phyloP scores from a whole-genome alignment of 2,797 vertebrate species.

The Brachyrhaphis roseni region DNA sequence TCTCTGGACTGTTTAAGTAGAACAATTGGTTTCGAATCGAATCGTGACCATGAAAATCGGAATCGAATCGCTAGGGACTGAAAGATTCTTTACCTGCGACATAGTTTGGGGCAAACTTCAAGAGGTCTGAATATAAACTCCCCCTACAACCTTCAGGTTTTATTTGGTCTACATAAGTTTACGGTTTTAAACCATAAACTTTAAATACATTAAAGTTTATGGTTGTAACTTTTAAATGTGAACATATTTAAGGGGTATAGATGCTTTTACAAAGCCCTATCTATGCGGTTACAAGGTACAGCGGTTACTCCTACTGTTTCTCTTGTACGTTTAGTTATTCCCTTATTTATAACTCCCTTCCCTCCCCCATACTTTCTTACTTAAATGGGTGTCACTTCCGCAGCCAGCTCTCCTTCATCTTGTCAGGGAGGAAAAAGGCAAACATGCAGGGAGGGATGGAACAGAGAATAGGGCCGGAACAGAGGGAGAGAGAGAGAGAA shows the following conservation, averaged over 20 bases:
- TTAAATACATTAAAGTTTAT: not conserved
- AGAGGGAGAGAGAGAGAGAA: conserved; percentile 5
- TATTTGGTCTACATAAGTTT: not conserved
- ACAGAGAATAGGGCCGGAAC: conserved; percentile 38
- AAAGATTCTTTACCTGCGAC: not conserved
- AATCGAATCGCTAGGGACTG: no score
- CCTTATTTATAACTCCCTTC: conserved; percentile 32
- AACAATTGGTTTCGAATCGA: no score
- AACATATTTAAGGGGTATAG: not conserved
- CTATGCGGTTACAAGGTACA: not conserved
- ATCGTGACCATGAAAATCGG: no score
- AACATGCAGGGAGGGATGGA: conserved; percentile 41
- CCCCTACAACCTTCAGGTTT: not conserved
- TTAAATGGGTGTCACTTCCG: conserved; percentile 58
- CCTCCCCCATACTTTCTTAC: conserved; percentile 21
- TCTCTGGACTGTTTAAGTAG: no score
- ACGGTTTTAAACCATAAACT: no score
- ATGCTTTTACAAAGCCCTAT: not conserved
- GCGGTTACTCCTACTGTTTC: not conserved
- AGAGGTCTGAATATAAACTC: not conserved
- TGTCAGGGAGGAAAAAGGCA: conserved; percentile 46
- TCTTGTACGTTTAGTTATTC: conserved; percentile 14
- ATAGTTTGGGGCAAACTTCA: not conserved
- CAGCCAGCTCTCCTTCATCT: conserved; percentile 55
- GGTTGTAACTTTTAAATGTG: not conserved